Percentiles rank a stretch among this genome's conserved stretches.
Conservation (phyloP, 2,113 vertebrate genomes). For the Xyliphius kryptos region DNA sequence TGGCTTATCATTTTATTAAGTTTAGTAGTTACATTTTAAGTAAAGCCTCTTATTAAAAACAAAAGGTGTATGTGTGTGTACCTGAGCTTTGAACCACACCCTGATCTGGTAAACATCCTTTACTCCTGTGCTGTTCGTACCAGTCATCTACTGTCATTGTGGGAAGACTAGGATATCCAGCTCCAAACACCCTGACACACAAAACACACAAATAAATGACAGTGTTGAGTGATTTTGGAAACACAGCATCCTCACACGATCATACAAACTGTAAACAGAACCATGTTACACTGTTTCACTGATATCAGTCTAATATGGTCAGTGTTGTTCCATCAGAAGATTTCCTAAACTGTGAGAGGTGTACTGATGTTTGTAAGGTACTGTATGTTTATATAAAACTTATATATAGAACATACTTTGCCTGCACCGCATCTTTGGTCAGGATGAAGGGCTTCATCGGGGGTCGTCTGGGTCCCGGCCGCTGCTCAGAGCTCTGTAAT, state of each 20-base stretch:
- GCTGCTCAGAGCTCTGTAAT: conserved; percentile 13
- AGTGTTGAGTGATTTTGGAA: not conserved
- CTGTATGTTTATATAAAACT: not conserved
- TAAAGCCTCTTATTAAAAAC: no score
- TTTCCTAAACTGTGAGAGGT: no score
- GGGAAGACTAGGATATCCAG: conserved; percentile 84
- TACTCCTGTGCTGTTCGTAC: conserved; percentile 80
- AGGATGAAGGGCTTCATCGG: conserved; percentile 85
- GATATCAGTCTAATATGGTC: no score
- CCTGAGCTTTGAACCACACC: conserved; percentile 51
- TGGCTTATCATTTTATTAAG: no score
- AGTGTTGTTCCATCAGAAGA: no score
- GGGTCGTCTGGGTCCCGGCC: conserved; percentile 51
- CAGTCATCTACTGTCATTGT: conserved; percentile 93
- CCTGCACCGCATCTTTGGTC: conserved; percentile 78
- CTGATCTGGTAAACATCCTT: conserved; percentile 67
- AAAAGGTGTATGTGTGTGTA: conserved; percentile 5
- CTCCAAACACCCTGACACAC: conserved; percentile 79
- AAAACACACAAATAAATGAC: conserved; percentile 3
- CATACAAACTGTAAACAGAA: no score
- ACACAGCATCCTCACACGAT: not conserved
- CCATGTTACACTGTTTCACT: not conserved
- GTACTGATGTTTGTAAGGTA: no score
- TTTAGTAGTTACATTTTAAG: no score
- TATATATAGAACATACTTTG: conserved; percentile 50